phyloP scores from a whole-genome alignment of 2,888 invertebrate genomes.

The Lapara coniferarum region DNA sequence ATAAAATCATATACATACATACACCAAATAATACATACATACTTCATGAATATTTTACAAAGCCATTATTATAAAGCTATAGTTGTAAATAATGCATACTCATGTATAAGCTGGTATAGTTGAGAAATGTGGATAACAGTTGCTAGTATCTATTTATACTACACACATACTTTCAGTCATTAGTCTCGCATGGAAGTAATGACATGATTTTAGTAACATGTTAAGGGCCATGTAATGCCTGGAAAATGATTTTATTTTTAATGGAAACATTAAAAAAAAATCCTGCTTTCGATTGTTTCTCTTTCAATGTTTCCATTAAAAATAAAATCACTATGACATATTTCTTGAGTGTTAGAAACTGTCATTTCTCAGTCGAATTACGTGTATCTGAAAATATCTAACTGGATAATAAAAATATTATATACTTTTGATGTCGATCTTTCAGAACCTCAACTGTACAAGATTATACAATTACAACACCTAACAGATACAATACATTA shows the following conservation, averaged over 20 bases:
- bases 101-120: conserved; percentile 22
- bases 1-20: conserved; percentile 24
- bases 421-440: conserved; percentile 12
- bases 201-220: too few relatives aligned
- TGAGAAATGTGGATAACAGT: conserved; percentile 18
- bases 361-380: neutral
- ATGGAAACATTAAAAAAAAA: too few relatives aligned
- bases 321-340: too few relatives aligned
- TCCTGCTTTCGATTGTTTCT: too few relatives aligned
- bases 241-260: too few relatives aligned
- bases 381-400: neutral
- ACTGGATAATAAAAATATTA: conserved; percentile 2
- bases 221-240: too few relatives aligned
- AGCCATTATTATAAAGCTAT: conserved; percentile 10
- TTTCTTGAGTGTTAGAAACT: conserved; percentile 17
- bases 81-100: conserved; percentile 18
- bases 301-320: too few relatives aligned
- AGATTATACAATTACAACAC: conserved; percentile 22
- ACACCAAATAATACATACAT: conserved; percentile 24
- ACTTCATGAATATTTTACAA: conserved; percentile 1
- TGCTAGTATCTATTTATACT: neutral
- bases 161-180: conserved; percentile 18
- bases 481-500: conserved; percentile 18
- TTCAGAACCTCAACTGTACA: conserved; percentile 25
- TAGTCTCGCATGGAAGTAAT: conserved; percentile 1